Percentiles rank a stretch among this genome's conserved stretches.
Conservation (phyloP, 2,113 vertebrate species). For the Lethenteron camtschaticum region DNA sequence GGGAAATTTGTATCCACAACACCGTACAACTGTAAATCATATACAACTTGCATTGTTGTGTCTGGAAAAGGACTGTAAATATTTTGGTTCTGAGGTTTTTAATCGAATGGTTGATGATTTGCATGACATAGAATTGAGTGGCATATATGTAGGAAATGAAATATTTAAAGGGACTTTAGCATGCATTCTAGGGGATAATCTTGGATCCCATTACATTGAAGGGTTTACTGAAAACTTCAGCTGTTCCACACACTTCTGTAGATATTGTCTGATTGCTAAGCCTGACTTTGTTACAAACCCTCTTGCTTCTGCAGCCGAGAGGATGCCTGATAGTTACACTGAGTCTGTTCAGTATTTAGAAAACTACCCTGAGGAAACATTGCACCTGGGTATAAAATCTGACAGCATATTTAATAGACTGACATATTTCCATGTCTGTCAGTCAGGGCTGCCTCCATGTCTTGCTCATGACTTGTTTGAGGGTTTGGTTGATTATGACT, state of each 20-base stretch:
- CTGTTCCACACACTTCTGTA: slow-evolving; percentile 10
- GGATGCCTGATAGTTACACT: slow-evolving; percentile 9
- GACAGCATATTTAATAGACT: slow-evolving; percentile 13
- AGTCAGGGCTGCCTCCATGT: too few relatives aligned
- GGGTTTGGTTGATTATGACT: too few relatives aligned
- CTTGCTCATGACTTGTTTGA: too few relatives aligned
- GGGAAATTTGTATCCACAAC: slow-evolving; percentile 8
- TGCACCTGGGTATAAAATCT: slow-evolving; percentile 10
- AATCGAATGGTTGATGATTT: slow-evolving; percentile 8
- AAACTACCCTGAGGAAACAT: slow-evolving; percentile 9
- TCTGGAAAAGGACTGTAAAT: slow-evolving; percentile 9
- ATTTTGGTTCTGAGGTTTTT: slow-evolving; percentile 8
- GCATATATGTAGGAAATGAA: slow-evolving; percentile 8
- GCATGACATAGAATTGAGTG: slow-evolving; percentile 10
- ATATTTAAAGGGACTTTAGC: slow-evolving; percentile 9
- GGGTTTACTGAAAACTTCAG: slow-evolving; percentile 13
- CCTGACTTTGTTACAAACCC: neutral
- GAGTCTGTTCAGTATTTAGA: slow-evolving; percentile 9
- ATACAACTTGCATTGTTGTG: slow-evolving; percentile 10
- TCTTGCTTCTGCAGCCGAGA: slow-evolving; percentile 9
- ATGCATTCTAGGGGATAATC: slow-evolving; percentile 11
- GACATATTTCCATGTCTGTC: slow-evolving; percentile 9
- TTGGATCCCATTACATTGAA: slow-evolving; percentile 12
- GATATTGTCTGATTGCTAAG: slow-evolving; percentile 9
- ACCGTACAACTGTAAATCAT: slow-evolving; percentile 9